Conservation (phyloP, 2,797 vertebrate species). For the Parauchenoglanis ngamensis region DNA sequence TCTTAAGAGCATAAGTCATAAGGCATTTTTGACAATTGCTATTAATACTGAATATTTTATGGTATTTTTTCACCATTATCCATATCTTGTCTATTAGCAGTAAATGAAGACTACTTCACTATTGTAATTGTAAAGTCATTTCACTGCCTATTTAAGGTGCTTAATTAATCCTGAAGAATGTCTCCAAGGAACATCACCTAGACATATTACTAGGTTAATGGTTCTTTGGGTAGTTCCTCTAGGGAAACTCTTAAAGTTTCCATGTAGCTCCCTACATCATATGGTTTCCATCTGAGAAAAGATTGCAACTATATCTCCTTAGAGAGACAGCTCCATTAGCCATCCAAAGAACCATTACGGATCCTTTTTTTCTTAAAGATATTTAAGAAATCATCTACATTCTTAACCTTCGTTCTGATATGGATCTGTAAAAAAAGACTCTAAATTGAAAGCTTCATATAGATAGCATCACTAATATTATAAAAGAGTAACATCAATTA, state of each 20-base stretch:
- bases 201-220: conserved; percentile 1
- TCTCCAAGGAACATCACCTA: conserved; percentile 18
- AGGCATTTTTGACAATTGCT: background rate
- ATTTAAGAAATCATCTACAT: background rate
- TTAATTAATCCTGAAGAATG: conserved; percentile 14
- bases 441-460: background rate
- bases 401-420: background rate
- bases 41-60: background rate
- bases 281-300: background rate
- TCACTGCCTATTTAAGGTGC: conserved; percentile 6
- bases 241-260: conserved; percentile 2
- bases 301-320: background rate
- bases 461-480: background rate
- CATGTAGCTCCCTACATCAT: background rate
- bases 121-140: background rate
- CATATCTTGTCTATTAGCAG: background rate
- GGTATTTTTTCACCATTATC: background rate
- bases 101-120: background rate
- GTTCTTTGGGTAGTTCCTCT: background rate
- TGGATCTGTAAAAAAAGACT: background rate
- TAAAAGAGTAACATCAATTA: background rate
- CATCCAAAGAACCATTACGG: background rate
- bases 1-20: background rate
- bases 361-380: background rate
- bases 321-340: background rate